Conservation (phyloP, 2,888 invertebrate genomes). For the Orthosia gothica region DNA sequence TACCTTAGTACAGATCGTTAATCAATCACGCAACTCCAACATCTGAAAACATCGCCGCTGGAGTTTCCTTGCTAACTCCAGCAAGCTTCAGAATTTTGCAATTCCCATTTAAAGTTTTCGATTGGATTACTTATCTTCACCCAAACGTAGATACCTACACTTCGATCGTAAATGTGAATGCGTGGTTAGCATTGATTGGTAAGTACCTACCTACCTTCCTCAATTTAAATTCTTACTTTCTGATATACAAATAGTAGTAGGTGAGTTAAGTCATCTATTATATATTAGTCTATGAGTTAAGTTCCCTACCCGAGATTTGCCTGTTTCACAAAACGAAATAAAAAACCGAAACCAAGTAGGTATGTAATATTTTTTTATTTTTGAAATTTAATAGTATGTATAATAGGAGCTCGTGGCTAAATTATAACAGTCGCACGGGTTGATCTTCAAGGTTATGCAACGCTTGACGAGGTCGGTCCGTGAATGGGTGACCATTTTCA, state of each 20-base stretch:
- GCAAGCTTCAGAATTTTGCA: slow-evolving; percentile 58
- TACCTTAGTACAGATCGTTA: slow-evolving; percentile 42
- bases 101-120: slow-evolving; percentile 65
- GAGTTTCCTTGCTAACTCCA: slow-evolving; percentile 42
- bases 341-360: too few relatives aligned
- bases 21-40: slow-evolving; percentile 65
- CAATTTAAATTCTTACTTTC: background rate
- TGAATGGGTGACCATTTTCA: too few relatives aligned
- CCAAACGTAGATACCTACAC: slow-evolving; percentile 31
- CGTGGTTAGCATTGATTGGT: background rate
- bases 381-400: background rate
- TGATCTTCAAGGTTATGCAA: too few relatives aligned
- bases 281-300: too few relatives aligned
- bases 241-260: background rate
- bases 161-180: slow-evolving; percentile 41
- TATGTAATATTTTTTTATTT: background rate
- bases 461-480: too few relatives aligned
- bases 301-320: background rate
- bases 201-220: background rate
- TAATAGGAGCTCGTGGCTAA: too few relatives aligned
- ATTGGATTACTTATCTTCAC: slow-evolving; percentile 63
- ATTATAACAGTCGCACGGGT: too few relatives aligned
- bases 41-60: slow-evolving; percentile 48
- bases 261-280: too few relatives aligned
- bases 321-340: too few relatives aligned